These are phyloP conservation scores for Hemaris fuciformis DNA, from an alignment of 2,888 invertebrate species.

Conservation along the genomic window DNA sequence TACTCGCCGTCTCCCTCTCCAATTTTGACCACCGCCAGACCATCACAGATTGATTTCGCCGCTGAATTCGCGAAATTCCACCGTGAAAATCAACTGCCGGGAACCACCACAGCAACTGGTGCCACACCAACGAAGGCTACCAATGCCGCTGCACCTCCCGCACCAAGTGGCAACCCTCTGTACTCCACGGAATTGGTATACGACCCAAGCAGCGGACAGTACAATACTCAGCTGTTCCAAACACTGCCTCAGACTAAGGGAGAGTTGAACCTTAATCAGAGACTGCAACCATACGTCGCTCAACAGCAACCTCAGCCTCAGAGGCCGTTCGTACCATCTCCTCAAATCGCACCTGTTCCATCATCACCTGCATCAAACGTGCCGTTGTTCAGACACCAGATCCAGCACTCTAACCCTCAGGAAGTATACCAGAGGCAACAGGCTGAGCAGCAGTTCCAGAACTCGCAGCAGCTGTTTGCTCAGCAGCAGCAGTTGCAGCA, in stretches of 20 bases:
- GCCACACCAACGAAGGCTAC: slow-evolving; percentile 62
- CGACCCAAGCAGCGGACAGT: slow-evolving; percentile 88
- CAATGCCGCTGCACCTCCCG: slow-evolving; percentile 47
- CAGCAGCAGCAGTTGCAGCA: slow-evolving; percentile 86
- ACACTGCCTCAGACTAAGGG: slow-evolving; percentile 87
- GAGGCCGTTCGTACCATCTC: slow-evolving; percentile 81
- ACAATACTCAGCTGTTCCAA: slow-evolving; percentile 90
- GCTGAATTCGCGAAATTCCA: slow-evolving; percentile 89
- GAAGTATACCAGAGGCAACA: slow-evolving; percentile 83
- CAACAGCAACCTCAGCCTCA: slow-evolving; percentile 78
- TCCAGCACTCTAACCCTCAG: slow-evolving; percentile 68
- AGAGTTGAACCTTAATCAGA: slow-evolving; percentile 86
- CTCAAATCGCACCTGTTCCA: slow-evolving; percentile 76
- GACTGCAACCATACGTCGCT: slow-evolving; percentile 88
- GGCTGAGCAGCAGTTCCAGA: slow-evolving; percentile 81
- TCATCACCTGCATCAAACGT: slow-evolving; percentile 51
- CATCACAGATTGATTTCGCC: slow-evolving; percentile 84
- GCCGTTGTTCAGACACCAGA: slow-evolving; percentile 76
- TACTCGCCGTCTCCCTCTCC: slow-evolving; percentile 62
- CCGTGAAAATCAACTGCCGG: slow-evolving; percentile 83
- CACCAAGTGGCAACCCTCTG: slow-evolving; percentile 82
- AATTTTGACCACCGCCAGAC: slow-evolving; percentile 45
- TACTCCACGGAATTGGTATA: slow-evolving; percentile 90
- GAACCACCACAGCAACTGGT: slow-evolving; percentile 69
- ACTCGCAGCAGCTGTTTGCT: slow-evolving; percentile 84